These are phyloP conservation scores for Resseliella maxima DNA, from an alignment of 2,888 invertebrate species.

Conservation along the genomic window DNA sequence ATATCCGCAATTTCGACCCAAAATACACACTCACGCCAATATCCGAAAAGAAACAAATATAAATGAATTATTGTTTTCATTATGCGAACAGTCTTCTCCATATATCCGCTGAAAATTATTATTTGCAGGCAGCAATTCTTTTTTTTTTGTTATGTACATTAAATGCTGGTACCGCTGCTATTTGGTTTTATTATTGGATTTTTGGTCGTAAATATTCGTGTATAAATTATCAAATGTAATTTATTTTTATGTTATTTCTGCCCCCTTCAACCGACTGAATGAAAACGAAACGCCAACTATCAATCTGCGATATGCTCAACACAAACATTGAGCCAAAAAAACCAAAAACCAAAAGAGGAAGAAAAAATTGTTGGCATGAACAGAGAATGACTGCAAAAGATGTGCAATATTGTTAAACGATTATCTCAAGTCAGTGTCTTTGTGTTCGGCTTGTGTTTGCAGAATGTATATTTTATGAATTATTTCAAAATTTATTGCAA, in stretches of 20 bases:
- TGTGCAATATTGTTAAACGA: slow-evolving; percentile 55
- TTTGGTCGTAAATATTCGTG: slow-evolving; percentile 53
- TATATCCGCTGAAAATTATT: neutral
- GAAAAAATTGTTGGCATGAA: slow-evolving; percentile 11
- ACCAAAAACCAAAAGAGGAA: neutral
- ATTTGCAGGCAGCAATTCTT: neutral
- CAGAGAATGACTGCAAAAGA: slow-evolving; percentile 33
- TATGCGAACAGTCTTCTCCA: slow-evolving; percentile 33
- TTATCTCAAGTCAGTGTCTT: slow-evolving; percentile 54
- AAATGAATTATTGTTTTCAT: slow-evolving; percentile 55
- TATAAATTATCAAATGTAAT: slow-evolving; percentile 54
- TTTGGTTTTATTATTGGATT: slow-evolving; percentile 50
- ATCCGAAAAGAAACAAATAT: slow-evolving; percentile 41
- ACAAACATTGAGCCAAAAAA: neutral
- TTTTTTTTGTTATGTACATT: neutral
- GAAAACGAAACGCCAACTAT: neutral
- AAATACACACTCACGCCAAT: neutral
- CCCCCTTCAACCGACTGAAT: slow-evolving; percentile 14
- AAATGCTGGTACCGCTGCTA: neutral
- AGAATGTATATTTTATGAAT: slow-evolving; percentile 52
- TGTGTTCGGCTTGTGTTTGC: slow-evolving; percentile 41
- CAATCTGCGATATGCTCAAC: neutral
- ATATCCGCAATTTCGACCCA: neutral
- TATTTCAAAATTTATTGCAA: slow-evolving; percentile 51
- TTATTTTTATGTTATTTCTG: slow-evolving; percentile 52